These are phyloP conservation scores for Caradrina kadenii DNA, from an alignment of 2,888 invertebrate genomes.

Conservation along the genomic window DNA sequence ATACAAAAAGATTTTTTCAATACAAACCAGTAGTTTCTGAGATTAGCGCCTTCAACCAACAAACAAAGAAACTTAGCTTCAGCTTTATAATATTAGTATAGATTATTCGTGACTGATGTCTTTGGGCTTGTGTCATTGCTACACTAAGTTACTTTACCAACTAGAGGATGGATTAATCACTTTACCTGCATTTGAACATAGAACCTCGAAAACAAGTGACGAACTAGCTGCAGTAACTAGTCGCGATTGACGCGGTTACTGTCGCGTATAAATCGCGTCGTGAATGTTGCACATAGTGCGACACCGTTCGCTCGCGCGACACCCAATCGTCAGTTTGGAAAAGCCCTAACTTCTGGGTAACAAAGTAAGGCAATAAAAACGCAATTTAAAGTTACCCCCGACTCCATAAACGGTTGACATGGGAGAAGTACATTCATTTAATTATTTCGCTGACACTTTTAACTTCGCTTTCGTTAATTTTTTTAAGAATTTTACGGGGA, in stretches of 20 bases:
- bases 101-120: neutral
- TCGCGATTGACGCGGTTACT: conserved; percentile 38
- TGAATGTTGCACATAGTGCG: conserved; percentile 1
- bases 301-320: conserved; percentile 12
- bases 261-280: conserved; percentile 30
- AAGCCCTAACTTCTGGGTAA: conserved; percentile 27
- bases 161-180: neutral
- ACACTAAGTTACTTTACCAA: neutral
- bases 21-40: too few species aligned
- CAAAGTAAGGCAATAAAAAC: conserved; percentile 60
- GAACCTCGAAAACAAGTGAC: conserved; percentile 13
- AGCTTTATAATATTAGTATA: too few species aligned
- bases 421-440: conserved; percentile 58
- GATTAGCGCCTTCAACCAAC: too few species aligned
- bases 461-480: conserved; percentile 41
- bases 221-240: conserved; percentile 29
- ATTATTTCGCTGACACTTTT: conserved; percentile 48
- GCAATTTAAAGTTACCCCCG: conserved; percentile 56
- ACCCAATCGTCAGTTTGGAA: conserved; percentile 9
- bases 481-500: conserved; percentile 19
- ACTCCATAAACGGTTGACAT: conserved; percentile 63
- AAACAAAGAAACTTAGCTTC: too few species aligned
- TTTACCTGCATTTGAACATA: neutral
- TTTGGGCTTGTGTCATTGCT: neutral
- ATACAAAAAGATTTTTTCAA: too few species aligned